These are phyloP conservation scores for Calidris pugnax DNA, from an alignment of 2,113 vertebrate genomes.

Conservation along the genomic window DNA sequence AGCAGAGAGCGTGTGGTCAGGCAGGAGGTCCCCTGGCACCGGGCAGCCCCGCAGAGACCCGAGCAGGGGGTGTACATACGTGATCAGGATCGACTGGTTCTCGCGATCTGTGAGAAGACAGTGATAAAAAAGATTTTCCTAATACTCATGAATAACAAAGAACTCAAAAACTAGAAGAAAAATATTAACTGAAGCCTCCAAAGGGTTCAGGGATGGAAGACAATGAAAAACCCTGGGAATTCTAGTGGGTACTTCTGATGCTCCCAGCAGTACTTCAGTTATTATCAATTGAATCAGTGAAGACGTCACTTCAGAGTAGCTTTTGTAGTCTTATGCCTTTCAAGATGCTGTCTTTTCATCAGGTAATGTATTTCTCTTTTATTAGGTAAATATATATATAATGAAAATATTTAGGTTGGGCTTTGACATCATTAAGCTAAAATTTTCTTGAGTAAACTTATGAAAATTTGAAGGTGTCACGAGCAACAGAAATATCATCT, in stretches of 20 bases:
- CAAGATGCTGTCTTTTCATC: not conserved
- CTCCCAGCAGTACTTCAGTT: not conserved
- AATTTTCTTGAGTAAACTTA: not conserved
- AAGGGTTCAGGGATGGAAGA: not conserved
- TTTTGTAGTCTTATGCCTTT: not conserved
- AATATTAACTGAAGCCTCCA: not conserved
- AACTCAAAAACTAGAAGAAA: not conserved
- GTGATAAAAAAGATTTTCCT: not conserved
- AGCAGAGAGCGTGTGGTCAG: not conserved
- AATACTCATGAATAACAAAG: not conserved
- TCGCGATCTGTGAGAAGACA: constrained; percentile 65
- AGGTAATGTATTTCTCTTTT: not conserved
- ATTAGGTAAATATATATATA: not conserved
- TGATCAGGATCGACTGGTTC: constrained; percentile 75
- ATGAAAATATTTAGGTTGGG: not conserved
- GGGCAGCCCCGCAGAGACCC: not conserved
- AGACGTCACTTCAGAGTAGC: not conserved
- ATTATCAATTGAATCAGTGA: not conserved
- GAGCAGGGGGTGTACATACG: constrained; percentile 56
- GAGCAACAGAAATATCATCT: not conserved
- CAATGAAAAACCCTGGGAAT: not conserved
- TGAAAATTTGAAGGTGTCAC: not conserved
- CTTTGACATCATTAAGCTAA: not conserved
- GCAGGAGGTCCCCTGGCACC: not conserved
- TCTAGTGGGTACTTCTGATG: not conserved